Conservation (phyloP, 2,113 vertebrate species). For the Leiothrix lutea region DNA sequence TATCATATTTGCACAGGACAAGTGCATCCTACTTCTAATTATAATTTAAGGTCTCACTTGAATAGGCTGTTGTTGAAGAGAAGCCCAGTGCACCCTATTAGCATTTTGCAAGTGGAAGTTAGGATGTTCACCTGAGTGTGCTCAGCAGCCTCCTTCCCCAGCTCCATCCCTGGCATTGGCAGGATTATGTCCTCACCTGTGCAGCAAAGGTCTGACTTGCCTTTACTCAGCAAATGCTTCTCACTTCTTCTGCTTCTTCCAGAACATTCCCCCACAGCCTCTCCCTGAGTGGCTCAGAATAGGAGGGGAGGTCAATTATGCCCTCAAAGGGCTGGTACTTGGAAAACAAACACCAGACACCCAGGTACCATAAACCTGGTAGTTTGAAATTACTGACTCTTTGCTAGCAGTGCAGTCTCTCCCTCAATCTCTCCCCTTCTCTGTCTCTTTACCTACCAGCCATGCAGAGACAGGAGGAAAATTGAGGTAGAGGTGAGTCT, state of each 20-base stretch:
- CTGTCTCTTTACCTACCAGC: neutral
- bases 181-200: neutral
- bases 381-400: rapidly evolving
- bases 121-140: neutral
- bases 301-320: neutral
- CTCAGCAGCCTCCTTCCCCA: neutral
- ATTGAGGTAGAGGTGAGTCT: neutral
- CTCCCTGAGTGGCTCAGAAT: rapidly evolving
- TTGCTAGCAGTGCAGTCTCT: neutral
- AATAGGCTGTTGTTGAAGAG: slow-evolving; percentile 23
- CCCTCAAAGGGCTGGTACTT: neutral
- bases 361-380: neutral
- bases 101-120: slow-evolving; percentile 38
- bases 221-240: neutral
- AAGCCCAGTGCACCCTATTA: slow-evolving; percentile 21
- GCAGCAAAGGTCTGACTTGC: neutral
- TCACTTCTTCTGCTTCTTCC: rapidly evolving
- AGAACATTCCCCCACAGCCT: neutral
- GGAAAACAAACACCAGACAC: neutral
- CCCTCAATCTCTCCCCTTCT: no score
- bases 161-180: rapidly evolving
- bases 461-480: neutral
- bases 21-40: slow-evolving; percentile 49
- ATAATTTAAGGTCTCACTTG: slow-evolving; percentile 37
- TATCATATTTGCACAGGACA: slow-evolving; percentile 55